Percentiles rank a stretch among this genome's conserved stretches.
phyloP scores from a whole-genome alignment of 2,113 vertebrate genomes.

The Mormyrus lacerda region DNA sequence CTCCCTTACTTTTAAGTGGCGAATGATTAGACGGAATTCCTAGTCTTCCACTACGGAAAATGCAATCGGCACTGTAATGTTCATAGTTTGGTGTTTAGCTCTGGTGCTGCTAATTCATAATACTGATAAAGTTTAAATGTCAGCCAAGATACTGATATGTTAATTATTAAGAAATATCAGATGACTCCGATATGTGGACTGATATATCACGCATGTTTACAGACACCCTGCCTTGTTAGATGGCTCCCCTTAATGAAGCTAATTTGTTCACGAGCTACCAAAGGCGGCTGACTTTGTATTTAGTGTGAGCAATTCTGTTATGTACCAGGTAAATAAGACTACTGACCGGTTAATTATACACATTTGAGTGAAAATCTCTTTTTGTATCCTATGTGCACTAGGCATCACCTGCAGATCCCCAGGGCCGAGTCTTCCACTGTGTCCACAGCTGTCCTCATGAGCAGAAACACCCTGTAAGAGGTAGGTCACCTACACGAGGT shows the following conservation, averaged over 20 bases:
- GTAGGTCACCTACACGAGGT: constrained; percentile 47
- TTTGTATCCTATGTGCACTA: background rate
- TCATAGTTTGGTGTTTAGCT: background rate
- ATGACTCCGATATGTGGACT: background rate
- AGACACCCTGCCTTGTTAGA: background rate
- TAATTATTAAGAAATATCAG: background rate
- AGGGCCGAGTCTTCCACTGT: constrained; percentile 53
- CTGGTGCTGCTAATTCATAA: background rate
- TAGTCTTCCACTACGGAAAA: background rate
- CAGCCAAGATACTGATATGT: background rate
- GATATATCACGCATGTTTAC: background rate
- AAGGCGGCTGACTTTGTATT: background rate
- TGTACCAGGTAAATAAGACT: background rate
- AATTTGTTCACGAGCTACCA: background rate
- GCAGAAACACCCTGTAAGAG: constrained; percentile 53
- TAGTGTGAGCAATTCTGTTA: background rate
- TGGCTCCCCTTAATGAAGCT: background rate
- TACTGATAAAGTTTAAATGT: background rate
- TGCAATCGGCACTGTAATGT: background rate
- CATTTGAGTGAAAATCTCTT: background rate
- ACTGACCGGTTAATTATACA: background rate
- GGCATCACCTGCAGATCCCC: constrained; percentile 65
- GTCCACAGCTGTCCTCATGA: constrained; percentile 71
- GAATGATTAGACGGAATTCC: background rate
- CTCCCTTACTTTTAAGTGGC: background rate